A percentile compares a stretch with the other conserved stretches of the same genome.
These are phyloP conservation scores for Morone saxatilis DNA, from an alignment of 2,113 vertebrate genomes.

Conservation along the genomic window DNA sequence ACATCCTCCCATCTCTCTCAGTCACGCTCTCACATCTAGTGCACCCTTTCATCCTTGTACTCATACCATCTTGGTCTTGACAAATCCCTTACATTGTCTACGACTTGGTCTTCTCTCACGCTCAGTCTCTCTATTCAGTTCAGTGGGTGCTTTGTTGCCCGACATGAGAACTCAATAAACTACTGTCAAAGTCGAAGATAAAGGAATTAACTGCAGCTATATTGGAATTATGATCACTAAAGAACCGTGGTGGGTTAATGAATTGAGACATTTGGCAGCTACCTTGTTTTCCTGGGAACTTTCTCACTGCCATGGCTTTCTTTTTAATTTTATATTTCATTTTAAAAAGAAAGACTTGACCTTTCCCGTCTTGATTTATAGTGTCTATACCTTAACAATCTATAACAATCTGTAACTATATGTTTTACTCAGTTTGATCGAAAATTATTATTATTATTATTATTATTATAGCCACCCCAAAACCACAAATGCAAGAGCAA, in stretches of 20 bases:
- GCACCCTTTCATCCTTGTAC: slow-evolving; percentile 34
- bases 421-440: too few species aligned
- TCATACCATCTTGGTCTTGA: not conserved
- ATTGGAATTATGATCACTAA: too few species aligned
- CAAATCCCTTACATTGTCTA: slow-evolving; percentile 44
- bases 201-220: slow-evolving; percentile 1
- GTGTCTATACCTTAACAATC: too few species aligned
- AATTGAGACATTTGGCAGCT: not conserved
- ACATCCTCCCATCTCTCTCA: slow-evolving; percentile 45
- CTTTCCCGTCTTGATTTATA: not conserved
- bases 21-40: slow-evolving; percentile 16
- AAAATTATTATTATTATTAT: too few species aligned
- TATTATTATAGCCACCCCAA: too few species aligned
- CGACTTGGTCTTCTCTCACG: slow-evolving; percentile 30
- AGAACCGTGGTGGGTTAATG: too few species aligned
- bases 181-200: slow-evolving; percentile 9
- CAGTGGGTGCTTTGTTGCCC: slow-evolving; percentile 40
- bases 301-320: not conserved
- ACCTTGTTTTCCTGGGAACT: not conserved
- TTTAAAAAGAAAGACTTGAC: not conserved
- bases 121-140: not conserved
- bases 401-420: too few species aligned
- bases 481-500: too few species aligned
- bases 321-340: not conserved
- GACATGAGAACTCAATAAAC: slow-evolving; percentile 24